Base-by-base conservation (phyloP, 2,113 vertebrate species). In the Menidia beryllina region DNA sequence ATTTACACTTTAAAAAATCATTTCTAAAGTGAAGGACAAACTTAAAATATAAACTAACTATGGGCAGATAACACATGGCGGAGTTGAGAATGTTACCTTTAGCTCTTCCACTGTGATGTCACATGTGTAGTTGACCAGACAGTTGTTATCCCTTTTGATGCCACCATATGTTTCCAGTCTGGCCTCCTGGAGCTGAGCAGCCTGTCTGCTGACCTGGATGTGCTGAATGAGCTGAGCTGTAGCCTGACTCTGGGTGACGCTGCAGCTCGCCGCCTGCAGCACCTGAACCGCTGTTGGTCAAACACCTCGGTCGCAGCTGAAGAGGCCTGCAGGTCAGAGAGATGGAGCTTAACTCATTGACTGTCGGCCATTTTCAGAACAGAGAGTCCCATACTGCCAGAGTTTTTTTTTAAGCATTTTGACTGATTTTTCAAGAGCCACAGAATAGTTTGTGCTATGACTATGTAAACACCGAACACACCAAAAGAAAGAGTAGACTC, bases 211-310 rank as follows among this genome's bases (percentile, higher is more conserved):
- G 93, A 92, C 73, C 88, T 98, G 78, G 94, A 96, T 57, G 86
- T 89, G 17, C 80, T 98, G 82, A 97, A 96, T n/a, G 95, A 96
- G 81, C 86, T 93, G 51, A 96, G 96, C 84, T 85, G 94, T 84
- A 91, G 77, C 65, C 74, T 96, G 78, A 90, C 93, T 0, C 92
- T 96, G 5, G 91, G 89, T 48, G 94, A 96, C 49, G 64, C 89
- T 7, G 90, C 86, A 0, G 54, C 92, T 0, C 93, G 87, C 67
- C 94, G 91, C 12, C 84, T 97, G 27, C 95, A 95, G 39, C 91
- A 15, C 7, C 64, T 96, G 76, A 96, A 94, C 89, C 90, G 87
- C 2, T 80, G 86, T 41, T 98, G 97, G 97, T 83, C 88, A 48
- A 88, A 84, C 73, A 85, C 93, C 25, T 90, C 89, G 0, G 88